These are phyloP conservation scores for Synanthedon formicaeformis DNA, from an alignment of 2,888 invertebrate genomes.

Conservation along the genomic window DNA sequence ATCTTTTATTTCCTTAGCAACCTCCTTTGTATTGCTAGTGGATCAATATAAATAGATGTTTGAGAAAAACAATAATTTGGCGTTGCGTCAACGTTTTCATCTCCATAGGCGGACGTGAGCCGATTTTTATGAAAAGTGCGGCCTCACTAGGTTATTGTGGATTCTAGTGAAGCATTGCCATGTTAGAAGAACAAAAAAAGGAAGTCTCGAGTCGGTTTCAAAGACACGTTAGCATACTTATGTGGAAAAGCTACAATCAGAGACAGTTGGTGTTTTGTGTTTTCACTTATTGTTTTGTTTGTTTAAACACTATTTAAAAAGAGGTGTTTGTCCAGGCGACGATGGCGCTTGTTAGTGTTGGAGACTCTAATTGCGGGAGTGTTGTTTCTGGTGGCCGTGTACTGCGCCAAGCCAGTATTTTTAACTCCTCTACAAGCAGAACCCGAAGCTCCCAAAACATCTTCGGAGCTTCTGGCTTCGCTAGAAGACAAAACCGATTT, in stretches of 20 bases:
- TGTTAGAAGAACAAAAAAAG: constrained; percentile 8
- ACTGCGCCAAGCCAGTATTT: constrained; percentile 45
- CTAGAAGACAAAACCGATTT: constrained; percentile 24
- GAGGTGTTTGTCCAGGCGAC: constrained; percentile 24
- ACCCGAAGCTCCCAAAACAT: constrained; percentile 26
- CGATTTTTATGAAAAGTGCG: too few relatives aligned
- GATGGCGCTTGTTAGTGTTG: constrained; percentile 31
- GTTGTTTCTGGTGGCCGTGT: constrained; percentile 27
- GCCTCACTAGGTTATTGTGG: too few relatives aligned
- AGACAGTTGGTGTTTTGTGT: constrained; percentile 29
- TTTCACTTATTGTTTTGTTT: not conserved
- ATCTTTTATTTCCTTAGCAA: too few relatives aligned
- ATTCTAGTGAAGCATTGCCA: not conserved
- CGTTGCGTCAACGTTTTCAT: too few relatives aligned
- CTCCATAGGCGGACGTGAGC: too few relatives aligned
- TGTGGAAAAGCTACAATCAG: constrained; percentile 54
- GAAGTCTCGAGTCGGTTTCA: constrained; percentile 19
- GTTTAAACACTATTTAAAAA: not conserved
- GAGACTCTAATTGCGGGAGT: constrained; percentile 29
- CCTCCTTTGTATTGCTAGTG: too few relatives aligned
- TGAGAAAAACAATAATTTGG: too few relatives aligned
- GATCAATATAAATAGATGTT: too few relatives aligned
- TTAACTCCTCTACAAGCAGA: constrained; percentile 36
- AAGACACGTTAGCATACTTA: constrained; percentile 27
- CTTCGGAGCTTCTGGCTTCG: constrained; percentile 23